These are phyloP conservation scores for Sminthurides aquaticus DNA, from an alignment of 2,888 invertebrate species.

Conservation along the genomic window DNA sequence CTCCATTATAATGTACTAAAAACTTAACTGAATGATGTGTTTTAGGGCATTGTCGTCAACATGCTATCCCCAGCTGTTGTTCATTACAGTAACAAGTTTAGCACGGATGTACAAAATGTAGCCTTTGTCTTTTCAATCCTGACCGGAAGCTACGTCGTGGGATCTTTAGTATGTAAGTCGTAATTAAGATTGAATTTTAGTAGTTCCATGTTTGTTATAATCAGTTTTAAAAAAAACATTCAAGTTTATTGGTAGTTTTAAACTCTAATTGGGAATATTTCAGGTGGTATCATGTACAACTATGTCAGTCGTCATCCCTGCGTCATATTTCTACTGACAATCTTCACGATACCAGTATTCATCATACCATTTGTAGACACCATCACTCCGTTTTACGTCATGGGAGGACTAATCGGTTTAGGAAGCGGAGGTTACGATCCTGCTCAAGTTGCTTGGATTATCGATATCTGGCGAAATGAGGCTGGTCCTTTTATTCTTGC, in stretches of 20 bases:
- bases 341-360: constrained; percentile 13
- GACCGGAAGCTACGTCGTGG: constrained; percentile 21
- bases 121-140: constrained; percentile 26
- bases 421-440: constrained; percentile 27
- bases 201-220: not conserved
- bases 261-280: not conserved
- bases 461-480: constrained; percentile 30
- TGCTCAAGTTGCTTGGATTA: constrained; percentile 32
- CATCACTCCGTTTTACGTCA: constrained; percentile 19
- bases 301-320: constrained; percentile 4
- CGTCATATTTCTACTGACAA: constrained; percentile 9
- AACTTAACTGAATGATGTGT: not conserved
- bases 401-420: constrained; percentile 22
- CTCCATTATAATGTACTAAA: not conserved
- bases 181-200: not conserved
- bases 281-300: constrained; percentile 3
- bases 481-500: constrained; percentile 27
- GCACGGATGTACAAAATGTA: constrained; percentile 23
- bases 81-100: constrained; percentile 26
- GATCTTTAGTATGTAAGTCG: constrained; percentile 24
- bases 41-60: constrained; percentile 1
- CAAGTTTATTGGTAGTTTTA: not conserved
- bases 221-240: not conserved
- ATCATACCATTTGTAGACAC: constrained; percentile 16
- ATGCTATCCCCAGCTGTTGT: constrained; percentile 19